Evolutionary conservation across 2,113 vertebrate species (phyloP).

Genomic region (Enhydra lutris): DNA sequence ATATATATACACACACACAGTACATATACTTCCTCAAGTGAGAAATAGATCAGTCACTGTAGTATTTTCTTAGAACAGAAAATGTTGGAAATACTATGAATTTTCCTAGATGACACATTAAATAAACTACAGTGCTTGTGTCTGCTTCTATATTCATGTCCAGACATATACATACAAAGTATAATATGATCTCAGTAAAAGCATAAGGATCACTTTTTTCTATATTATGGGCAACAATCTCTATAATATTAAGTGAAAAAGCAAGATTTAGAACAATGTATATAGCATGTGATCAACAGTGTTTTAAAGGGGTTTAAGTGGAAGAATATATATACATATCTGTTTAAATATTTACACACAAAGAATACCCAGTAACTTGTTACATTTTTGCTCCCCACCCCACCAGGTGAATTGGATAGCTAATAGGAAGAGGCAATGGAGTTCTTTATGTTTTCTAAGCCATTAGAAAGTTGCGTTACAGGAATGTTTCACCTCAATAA

Average conservation of each 20-base stretch:
- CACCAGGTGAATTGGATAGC: neutral
- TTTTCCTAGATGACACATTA: neutral
- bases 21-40: neutral
- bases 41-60: neutral
- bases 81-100: neutral
- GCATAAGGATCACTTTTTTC: neutral
- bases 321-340: neutral
- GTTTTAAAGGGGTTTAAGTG: neutral
- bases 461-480: neutral
- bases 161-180: neutral
- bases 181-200: neutral
- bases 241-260: neutral
- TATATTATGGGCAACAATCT: neutral
- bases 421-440: neutral
- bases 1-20: neutral
- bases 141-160: neutral
- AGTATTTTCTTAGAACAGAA: neutral
- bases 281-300: neutral
- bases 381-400: neutral
- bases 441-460: neutral
- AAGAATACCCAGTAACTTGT: neutral
- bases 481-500: neutral
- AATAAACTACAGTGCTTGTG: neutral
- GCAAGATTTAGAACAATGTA: neutral
- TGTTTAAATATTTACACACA: neutral